phyloP scores from a whole-genome alignment of 2,797 vertebrate genomes.

The Spondyliosoma cantharus region DNA sequence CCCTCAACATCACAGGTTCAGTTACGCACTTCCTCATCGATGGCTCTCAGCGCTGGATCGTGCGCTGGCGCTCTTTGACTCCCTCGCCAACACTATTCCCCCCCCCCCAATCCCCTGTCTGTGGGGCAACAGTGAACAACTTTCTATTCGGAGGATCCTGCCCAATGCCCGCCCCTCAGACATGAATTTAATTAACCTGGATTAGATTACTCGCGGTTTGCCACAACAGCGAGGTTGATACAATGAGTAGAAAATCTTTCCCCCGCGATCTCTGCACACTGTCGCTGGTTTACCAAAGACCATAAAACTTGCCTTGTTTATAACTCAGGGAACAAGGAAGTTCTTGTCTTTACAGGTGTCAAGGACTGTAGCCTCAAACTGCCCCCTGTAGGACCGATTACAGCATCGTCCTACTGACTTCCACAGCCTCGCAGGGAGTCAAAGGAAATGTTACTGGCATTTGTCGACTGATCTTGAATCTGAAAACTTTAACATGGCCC shows the following conservation, averaged over 20 bases:
- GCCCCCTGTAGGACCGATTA: conserved; percentile 71
- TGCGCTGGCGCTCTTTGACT: conserved; percentile 31
- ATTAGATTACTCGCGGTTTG: neutral
- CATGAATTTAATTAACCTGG: conserved; percentile 52
- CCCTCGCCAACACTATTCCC: conserved; percentile 32
- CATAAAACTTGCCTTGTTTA: conserved; percentile 22
- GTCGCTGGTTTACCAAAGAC: neutral
- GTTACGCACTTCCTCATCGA: conserved; percentile 73
- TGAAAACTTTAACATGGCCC: neutral
- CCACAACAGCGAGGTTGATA: neutral
- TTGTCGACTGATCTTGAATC: neutral
- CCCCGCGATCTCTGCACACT: neutral
- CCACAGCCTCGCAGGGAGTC: neutral
- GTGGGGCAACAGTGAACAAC: conserved; percentile 27
- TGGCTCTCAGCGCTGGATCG: conserved; percentile 38
- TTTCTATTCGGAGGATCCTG: conserved; percentile 52
- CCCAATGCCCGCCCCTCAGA: conserved; percentile 63
- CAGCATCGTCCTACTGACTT: conserved; percentile 34
- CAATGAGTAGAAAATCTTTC: neutral
- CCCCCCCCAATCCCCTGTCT: conserved; percentile 16
- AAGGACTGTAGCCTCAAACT: conserved; percentile 38
- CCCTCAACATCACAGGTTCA: conserved; percentile 47
- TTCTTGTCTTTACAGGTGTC: conserved; percentile 25
- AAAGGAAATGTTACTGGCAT: neutral
- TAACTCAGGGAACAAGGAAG: conserved; percentile 58